Base-by-base conservation (phyloP, 2,888 invertebrate genomes). In the Nomada fucata region DNA sequence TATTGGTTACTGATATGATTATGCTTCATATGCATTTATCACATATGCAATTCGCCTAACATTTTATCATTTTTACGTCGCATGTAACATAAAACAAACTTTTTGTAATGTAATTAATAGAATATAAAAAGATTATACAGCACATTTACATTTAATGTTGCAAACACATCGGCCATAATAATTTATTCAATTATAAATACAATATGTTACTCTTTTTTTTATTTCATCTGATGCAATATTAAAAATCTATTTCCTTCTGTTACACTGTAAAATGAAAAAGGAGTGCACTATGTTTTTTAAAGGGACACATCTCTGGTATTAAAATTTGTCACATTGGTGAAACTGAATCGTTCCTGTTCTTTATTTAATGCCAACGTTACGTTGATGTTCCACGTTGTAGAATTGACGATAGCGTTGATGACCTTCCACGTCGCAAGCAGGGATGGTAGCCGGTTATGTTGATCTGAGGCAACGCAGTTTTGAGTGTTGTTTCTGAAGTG, bases 391-490 rank as follows among this genome's bases (percentile, higher is more conserved):
- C 91, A 92, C 91, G 91, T 92, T 92, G 91, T 86, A 90, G 89
- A 87, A 87, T 86, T 89, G 89, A 89, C 88, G 89, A 90, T 71
- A 87, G 85, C 86, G 82, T 80, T 86, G 87, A 82, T 77, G 87
- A 86, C 85, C 89, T 91, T 92, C 91, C 91, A 92, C 91, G 91
- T 92, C 89, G 91, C 91, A 89, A 83, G 81, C 83, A 89, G 90
- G 68, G 87, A 90, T 47, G 47, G 29, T 60, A 79, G 86, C 78
- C 80, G 72, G 78, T 83, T 63, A 75, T 83, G 63, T 83, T 87
- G 83, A 82, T 84, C 67, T 64, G 77, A 67, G 67, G n/a, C 72
- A 60, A 80, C 60, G 60, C 63, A 71, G 60, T 65, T 36, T 36
- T 52, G 69, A 65, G 71, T 83, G 70, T 73, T 76, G 61, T 52